Percentiles rank a stretch among this genome's conserved stretches.
These are phyloP conservation scores for Thymelicus sylvestris DNA, from an alignment of 2,888 invertebrate genomes.

Conservation along the genomic window DNA sequence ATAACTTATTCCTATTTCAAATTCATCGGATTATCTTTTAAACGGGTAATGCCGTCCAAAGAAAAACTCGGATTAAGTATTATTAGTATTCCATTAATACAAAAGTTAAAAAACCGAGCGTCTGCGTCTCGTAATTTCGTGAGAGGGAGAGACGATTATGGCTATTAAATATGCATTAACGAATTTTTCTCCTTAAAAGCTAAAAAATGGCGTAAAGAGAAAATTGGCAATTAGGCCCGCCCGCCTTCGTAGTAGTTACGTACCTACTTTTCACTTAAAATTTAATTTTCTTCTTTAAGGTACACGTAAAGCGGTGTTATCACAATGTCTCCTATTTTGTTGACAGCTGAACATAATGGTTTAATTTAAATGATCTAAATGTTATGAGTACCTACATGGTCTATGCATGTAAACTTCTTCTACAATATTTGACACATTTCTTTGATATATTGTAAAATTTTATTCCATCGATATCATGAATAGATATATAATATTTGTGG, in stretches of 20 bases:
- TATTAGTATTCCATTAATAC: constrained; percentile 46
- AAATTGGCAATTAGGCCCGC: constrained; percentile 79
- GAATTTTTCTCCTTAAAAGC: constrained; percentile 83
- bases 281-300: constrained; percentile 77
- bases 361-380: constrained; percentile 3
- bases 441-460: too few species aligned
- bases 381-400: too few species aligned
- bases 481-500: too few species aligned
- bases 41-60: constrained; percentile 34
- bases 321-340: constrained; percentile 16
- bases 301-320: constrained; percentile 75
- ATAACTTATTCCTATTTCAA: constrained; percentile 11
- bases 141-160: constrained; percentile 76
- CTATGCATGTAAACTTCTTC: too few species aligned
- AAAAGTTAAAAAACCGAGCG: constrained; percentile 52
- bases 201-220: constrained; percentile 82
- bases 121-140: constrained; percentile 50
- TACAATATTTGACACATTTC: too few species aligned
- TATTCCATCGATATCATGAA: too few species aligned
- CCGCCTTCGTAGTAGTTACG: constrained; percentile 51
- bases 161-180: constrained; percentile 85
- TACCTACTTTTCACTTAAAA: constrained; percentile 65
- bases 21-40: constrained; percentile 37
- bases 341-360: constrained; percentile 7
- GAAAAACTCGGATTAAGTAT: constrained; percentile 34